These are phyloP conservation scores for Parazoanthus darwini DNA, from an alignment of 92 coral and sea anemone species.

Conservation along the genomic window DNA sequence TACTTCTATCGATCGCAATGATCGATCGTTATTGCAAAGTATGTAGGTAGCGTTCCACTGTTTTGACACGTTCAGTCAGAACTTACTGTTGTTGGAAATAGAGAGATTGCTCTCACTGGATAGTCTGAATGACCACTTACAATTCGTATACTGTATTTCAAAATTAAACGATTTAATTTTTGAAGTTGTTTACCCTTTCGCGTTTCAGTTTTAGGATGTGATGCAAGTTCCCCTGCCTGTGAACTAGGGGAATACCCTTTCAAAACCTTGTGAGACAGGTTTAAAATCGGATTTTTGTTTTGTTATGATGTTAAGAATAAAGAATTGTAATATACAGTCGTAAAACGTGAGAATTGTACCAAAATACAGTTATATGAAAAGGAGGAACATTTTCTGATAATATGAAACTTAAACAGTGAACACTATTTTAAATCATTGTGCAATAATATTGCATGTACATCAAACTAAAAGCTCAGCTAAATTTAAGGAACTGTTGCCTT, in stretches of 20 bases:
- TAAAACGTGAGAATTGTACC: neutral
- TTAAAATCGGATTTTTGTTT: neutral
- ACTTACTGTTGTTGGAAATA: no score
- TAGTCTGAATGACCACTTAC: no score
- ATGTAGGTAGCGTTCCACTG: neutral
- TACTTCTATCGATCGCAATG: neutral
- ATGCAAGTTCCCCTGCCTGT: neutral
- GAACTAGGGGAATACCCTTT: slow-evolving; percentile 12
- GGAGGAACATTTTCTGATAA: neutral
- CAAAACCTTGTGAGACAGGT: neutral
- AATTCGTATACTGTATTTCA: no score
- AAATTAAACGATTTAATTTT: neutral
- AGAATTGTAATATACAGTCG: neutral
- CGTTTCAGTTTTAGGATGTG: neutral
- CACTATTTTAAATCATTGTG: no score
- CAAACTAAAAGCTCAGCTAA: neutral
- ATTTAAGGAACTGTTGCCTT: no score
- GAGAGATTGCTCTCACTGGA: no score
- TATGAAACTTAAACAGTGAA: no score
- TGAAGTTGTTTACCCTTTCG: neutral
- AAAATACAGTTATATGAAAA: neutral
- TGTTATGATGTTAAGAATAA: neutral
- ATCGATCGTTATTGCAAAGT: neutral
- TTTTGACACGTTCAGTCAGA: neutral
- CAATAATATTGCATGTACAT: neutral